Evolutionary conservation across 2,113 vertebrate genomes (phyloP), one percentile per base, ranked within the genome.

Genomic region (Salvelinus sp.): DNA sequence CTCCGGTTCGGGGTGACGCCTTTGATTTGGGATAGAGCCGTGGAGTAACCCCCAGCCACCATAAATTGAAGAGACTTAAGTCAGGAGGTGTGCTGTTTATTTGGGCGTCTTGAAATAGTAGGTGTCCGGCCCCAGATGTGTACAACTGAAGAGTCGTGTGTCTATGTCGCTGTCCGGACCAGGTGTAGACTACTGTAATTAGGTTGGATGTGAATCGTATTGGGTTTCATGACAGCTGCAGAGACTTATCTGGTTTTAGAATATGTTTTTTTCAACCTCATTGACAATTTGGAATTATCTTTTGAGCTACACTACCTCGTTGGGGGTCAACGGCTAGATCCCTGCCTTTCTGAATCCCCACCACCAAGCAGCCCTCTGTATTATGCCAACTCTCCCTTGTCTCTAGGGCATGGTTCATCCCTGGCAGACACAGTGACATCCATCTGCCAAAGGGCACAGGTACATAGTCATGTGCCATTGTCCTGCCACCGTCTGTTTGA

Each of bases 371-470:
- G 9, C 38, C 38, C 38, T 83, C 82, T 66, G 74, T 79, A 78
- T 44, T 82, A 22, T 57, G 75, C 30, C 60, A 67, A 57, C 47
- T 70, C 25, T 69, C n/a, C 82, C 16, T 79, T 83, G 71, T 85
- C 88, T 82, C 81, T 54, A 28, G 81, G 86, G 78, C 64, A 75
- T 12, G 60, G 76, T 79, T 72, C 84, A 54, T 80, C 83, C 84
- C 90, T 73, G 74, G 88, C 33, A 54, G 72, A 69, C 66, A 54
- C 72, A 81, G 73, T 67, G 80, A 72, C 93, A 92, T 90, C 91
- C 93, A 92, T 90, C 91, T 92, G 91, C 81, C 83, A 89, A 88
- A 91, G 86, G 83, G 84, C 89, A 90, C 83, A 86, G 89, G 86
- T 89, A 89, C 82, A 60, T 79, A 77, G 78, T 80, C 86, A 85